phyloP scores from a whole-genome alignment of 2,888 invertebrate species.

The Euplexia lucipara region DNA sequence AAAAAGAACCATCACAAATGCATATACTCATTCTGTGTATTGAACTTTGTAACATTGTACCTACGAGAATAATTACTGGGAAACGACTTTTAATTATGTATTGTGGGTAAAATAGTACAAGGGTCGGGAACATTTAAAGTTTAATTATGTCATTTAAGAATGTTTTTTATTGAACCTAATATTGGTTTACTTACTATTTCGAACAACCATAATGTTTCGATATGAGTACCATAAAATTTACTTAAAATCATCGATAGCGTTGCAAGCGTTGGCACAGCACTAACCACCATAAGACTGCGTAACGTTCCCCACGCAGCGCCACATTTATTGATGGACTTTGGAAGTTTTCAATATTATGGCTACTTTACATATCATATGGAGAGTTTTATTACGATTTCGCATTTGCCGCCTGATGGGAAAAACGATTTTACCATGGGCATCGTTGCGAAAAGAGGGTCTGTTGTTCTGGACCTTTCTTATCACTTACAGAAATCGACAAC shows the following conservation, averaged over 20 bases:
- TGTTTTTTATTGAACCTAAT: neutral
- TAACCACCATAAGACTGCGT: conserved; percentile 72
- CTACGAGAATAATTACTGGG: too few species aligned
- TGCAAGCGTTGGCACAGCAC: conserved; percentile 37
- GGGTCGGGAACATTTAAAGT: too few species aligned
- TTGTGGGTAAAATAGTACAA: too few species aligned
- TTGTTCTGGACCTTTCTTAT: conserved; percentile 65
- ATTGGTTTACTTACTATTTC: neutral
- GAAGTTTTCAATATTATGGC: conserved; percentile 91
- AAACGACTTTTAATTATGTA: too few species aligned
- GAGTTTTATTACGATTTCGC: conserved; percentile 91
- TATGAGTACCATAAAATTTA: too few species aligned
- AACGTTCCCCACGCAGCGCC: conserved; percentile 84
- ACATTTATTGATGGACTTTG: conserved; percentile 91
- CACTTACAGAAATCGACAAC: conserved; percentile 44
- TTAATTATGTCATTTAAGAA: too few species aligned
- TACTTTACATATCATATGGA: conserved; percentile 89
- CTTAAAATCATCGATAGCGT: conserved; percentile 15
- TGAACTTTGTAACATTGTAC: too few species aligned
- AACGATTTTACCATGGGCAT: conserved; percentile 74
- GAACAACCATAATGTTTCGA: neutral
- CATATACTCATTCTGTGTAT: too few species aligned
- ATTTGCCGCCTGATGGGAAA: conserved; percentile 90
- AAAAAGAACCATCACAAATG: too few species aligned
- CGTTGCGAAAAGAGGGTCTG: conserved; percentile 68